phyloP scores from a whole-genome alignment of 2,888 invertebrate genomes.

The Deroplatys truncata region DNA sequence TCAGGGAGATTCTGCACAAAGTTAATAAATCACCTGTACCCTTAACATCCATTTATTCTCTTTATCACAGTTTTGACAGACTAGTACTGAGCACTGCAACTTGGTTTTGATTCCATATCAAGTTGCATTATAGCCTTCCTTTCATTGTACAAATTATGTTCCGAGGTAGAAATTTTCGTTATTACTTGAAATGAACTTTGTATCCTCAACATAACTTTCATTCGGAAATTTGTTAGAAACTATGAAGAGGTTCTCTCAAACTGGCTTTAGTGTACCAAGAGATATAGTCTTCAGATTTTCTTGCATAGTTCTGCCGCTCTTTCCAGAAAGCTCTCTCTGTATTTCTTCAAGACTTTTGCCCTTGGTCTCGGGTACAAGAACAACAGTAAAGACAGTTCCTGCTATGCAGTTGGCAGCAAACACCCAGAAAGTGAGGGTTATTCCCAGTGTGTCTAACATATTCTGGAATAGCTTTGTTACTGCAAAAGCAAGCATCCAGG shows the following conservation, averaged over 20 bases:
- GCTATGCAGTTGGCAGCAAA: constrained; percentile 64
- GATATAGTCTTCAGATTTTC: not conserved
- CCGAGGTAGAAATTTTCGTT: too few relatives aligned
- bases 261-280: not conserved
- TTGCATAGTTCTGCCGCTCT: not conserved
- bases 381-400: constrained; percentile 62
- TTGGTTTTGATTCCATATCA: too few relatives aligned
- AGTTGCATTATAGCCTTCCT: too few relatives aligned
- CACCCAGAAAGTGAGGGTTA: constrained; percentile 69
- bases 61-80: too few relatives aligned
- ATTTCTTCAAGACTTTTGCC: constrained; percentile 76
- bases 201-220: not conserved
- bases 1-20: too few relatives aligned
- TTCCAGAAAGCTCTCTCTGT: constrained; percentile 45
- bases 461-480: constrained; percentile 65
- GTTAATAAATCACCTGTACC: too few relatives aligned
- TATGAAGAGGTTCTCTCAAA: not conserved
- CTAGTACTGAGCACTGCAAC: too few relatives aligned
- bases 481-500: constrained; percentile 67
- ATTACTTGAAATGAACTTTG: not conserved
- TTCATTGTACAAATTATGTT: too few relatives aligned
- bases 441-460: constrained; percentile 56
- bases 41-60: too few relatives aligned
- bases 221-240: not conserved
- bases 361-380: constrained; percentile 75